Evolutionary conservation across 35 echinoderm and acorn worm genomes (phyloP).

Genomic region (Heliocidaris erythrogramma): DNA sequence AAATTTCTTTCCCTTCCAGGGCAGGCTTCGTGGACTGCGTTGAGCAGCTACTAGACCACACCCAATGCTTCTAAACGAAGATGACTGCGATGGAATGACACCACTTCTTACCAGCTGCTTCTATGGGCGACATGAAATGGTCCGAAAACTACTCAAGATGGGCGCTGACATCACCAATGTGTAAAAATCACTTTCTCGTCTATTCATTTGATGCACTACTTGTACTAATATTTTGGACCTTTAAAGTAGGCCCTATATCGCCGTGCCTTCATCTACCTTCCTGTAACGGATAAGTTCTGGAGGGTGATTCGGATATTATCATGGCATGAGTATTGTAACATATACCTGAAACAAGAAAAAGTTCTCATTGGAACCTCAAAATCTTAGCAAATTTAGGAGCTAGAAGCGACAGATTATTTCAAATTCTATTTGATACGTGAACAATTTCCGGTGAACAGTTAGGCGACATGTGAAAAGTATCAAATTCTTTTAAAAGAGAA

Average conservation of each 20-base stretch:
- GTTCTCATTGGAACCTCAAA: no score
- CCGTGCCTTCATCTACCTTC: neutral
- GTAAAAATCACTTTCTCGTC: neutral
- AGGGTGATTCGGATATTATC: neutral
- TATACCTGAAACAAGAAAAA: no score
- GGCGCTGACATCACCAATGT: neutral
- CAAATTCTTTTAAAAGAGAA: neutral
- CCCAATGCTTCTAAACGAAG: neutral
- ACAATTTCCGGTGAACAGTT: neutral
- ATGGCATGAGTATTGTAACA: no score
- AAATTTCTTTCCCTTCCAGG: neutral
- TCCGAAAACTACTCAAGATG: neutral
- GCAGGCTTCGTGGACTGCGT: neutral
- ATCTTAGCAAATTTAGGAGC: no score
- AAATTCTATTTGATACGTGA: neutral
- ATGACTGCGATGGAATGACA: neutral
- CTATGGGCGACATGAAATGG: neutral
- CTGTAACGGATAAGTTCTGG: neutral
- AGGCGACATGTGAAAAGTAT: neutral
- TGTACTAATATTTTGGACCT: no score
- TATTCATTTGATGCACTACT: no score
- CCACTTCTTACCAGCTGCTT: constrained; percentile 3
- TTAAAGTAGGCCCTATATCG: no score
- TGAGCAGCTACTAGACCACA: neutral
- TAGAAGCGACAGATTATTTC: no score